Evolutionary conservation across 37 sponge, comb jelly and placozoan species (phyloP).

Genomic region (Ianthella basta): DNA sequence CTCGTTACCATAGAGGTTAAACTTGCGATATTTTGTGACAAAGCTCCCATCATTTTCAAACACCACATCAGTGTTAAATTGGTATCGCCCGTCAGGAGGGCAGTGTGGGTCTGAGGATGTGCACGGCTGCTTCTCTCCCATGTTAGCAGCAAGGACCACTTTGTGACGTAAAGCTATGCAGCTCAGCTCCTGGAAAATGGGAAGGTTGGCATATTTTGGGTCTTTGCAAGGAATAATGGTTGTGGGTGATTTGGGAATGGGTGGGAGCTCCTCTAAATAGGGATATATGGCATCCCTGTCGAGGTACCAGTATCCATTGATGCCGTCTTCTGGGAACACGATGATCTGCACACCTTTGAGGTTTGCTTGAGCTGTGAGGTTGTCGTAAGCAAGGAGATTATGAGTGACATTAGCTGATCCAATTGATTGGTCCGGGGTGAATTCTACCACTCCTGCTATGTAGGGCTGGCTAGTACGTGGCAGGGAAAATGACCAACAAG

Average conservation of each 20-base stretch:
- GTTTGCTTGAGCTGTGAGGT: background rate
- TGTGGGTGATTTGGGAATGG: background rate
- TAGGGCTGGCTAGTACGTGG: too few species aligned
- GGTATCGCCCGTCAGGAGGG: slow-evolving; percentile 40
- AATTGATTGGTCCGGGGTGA: too few species aligned
- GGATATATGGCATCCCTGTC: background rate
- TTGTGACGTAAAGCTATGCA: slow-evolving; percentile 35
- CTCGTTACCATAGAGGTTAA: slow-evolving; percentile 44
- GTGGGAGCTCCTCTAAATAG: slow-evolving; percentile 49
- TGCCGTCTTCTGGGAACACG: slow-evolving; percentile 61
- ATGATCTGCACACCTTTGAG: slow-evolving; percentile 39
- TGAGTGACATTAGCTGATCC: background rate
- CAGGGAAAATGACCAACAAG: too few species aligned
- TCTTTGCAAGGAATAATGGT: slow-evolving; percentile 43
- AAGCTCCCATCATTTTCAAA: slow-evolving; percentile 60
- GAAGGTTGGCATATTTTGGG: background rate
- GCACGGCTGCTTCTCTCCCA: slow-evolving; percentile 48
- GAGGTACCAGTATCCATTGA: background rate
- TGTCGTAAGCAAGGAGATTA: slow-evolving; percentile 27
- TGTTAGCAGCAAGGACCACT: slow-evolving; percentile 44
- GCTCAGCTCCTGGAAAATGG: slow-evolving; percentile 41
- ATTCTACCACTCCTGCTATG: too few species aligned
- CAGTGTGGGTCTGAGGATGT: slow-evolving; percentile 12
- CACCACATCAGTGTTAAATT: slow-evolving; percentile 62
- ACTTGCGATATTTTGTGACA: slow-evolving; percentile 67